phyloP scores from a whole-genome alignment of 1,140 invertebrate genomes.

The Drosophila chauvacae region DNA sequence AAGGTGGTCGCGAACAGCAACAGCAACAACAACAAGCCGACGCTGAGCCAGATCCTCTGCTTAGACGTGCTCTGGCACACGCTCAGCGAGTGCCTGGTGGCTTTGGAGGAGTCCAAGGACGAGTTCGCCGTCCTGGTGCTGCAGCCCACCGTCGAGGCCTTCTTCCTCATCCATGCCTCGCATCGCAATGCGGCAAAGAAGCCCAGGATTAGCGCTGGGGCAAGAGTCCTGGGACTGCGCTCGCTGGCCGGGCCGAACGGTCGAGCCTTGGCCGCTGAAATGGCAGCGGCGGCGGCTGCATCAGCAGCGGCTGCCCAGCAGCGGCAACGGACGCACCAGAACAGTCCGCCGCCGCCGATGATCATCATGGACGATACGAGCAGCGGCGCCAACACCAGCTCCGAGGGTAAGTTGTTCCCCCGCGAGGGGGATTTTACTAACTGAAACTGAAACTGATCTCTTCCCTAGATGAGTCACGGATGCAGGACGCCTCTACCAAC shows the following conservation, averaged over 20 bases:
- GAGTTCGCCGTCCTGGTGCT: conserved; percentile 96
- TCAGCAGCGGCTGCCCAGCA: neutral
- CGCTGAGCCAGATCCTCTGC: conserved; percentile 90
- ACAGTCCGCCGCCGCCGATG: conserved; percentile 47
- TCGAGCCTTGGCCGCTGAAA: neutral
- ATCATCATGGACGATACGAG: conserved; percentile 45
- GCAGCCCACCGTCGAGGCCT: conserved; percentile 96
- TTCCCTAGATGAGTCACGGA: conserved; percentile 52
- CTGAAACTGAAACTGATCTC: too few species aligned
- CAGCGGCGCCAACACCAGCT: conserved; percentile 47
- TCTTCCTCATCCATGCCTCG: conserved; percentile 94
- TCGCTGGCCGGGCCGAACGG: neutral
- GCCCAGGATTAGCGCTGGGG: conserved; percentile 27
- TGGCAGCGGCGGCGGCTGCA: neutral
- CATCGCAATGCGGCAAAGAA: conserved; percentile 84
- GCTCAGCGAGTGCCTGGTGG: conserved; percentile 92
- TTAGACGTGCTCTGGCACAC: conserved; percentile 92
- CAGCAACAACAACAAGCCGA: conserved; percentile 66
- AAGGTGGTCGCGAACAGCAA: neutral
- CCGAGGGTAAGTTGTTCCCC: conserved; percentile 36
- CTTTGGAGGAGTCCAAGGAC: conserved; percentile 94
- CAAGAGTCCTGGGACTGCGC: conserved; percentile 36
- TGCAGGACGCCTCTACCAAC: conserved; percentile 52
- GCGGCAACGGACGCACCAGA: conserved; percentile 1
- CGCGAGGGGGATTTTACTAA: too few species aligned